Base-by-base conservation (phyloP, 1,140 invertebrate genomes). In the Aethina tumida region DNA sequence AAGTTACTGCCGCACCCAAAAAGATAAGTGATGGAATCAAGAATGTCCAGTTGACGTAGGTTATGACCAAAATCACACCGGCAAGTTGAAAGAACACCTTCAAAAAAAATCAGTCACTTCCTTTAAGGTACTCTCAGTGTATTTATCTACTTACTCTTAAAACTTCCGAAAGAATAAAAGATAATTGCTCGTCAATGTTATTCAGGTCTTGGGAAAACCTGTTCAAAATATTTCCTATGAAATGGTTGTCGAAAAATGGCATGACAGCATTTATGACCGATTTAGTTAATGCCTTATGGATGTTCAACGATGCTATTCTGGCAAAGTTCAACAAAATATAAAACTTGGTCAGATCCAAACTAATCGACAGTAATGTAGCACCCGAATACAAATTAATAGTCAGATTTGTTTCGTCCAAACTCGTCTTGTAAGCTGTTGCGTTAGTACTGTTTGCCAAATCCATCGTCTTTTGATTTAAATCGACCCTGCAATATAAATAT, bases 1-100 rank as follows among this genome's bases (percentile, higher is more conserved):
- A 44, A 7, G 68, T 49, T 10, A 68, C 50, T 43, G 80, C 71
- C 3, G 75, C 22, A 2, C 67, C 35, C 7, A 60, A 60, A 2
- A 81, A 58, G 9, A 71, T 54, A 1, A 67, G 12, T 2, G 69
- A 65, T 5, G 76, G 49, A 18, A 52, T 41, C 12, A 53, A 20
- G 18, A 55, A 53, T 12, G 31, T 34, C 26, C 35, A 35, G 18
- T 49, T 53, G 7, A 53, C 42, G 35, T 39, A 35, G 16, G 40
- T 36, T 16, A 45, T 41, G 15, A 53, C 25, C 10, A 49, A 18
- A n/a, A 55, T 24, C 8, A 26, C 29, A 7, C 41, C 44, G 9
- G 38, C 10, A n/a, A 30, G 6, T 33, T 15, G 3, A 10, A 8
- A n/a, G 12, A 12, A 17, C 18, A 1, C 17, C n/a, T n/a, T n/a